Conservation (phyloP, 2,888 invertebrate species). For the Cecidostiba fungosa region DNA sequence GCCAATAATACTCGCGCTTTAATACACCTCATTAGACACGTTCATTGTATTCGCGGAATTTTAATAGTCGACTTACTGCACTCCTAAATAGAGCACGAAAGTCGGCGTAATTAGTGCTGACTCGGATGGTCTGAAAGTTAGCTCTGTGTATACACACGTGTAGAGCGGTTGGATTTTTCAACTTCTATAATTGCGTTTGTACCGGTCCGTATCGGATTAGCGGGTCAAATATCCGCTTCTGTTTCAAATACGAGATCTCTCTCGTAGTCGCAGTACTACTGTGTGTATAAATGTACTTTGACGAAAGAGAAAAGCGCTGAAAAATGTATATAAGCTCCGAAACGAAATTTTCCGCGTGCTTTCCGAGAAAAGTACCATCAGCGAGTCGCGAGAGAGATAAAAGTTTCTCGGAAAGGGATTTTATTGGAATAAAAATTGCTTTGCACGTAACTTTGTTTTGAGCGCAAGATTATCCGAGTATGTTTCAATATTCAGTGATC, state of each 20-base stretch:
- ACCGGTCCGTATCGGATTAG: neutral
- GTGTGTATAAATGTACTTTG: neutral
- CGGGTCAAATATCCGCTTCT: neutral
- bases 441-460: neutral
- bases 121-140: constrained; percentile 1
- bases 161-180: neutral
- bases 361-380: neutral
- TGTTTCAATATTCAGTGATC: too few relatives aligned
- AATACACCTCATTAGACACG: constrained; percentile 55
- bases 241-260: neutral
- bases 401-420: neutral
- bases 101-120: constrained; percentile 40
- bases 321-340: neutral
- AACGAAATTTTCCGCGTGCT: neutral
- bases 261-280: too few relatives aligned
- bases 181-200: constrained; percentile 4
- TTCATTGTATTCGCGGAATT: constrained; percentile 46
- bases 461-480: too few relatives aligned
- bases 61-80: constrained; percentile 10
- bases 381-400: neutral
- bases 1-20: neutral
- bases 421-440: neutral
- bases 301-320: neutral
- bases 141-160: neutral
- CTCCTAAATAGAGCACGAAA: constrained; percentile 51